Conservation (phyloP, 1,140 invertebrate genomes). For the Drosophila bifasciata region DNA sequence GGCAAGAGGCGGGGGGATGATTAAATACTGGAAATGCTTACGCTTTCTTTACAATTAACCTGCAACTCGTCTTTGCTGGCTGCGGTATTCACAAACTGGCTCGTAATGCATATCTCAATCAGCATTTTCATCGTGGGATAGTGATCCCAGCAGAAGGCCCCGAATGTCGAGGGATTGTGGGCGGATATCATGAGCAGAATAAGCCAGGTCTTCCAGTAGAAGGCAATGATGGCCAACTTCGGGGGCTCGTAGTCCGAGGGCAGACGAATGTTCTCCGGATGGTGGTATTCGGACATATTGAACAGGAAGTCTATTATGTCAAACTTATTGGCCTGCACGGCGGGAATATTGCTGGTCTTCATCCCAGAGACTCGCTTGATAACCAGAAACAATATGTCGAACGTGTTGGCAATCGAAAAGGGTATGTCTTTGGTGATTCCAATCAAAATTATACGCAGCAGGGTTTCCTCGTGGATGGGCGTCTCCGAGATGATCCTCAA, state of each 20-base stretch:
- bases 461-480: slow-evolving; percentile 92
- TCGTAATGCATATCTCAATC: slow-evolving; percentile 99
- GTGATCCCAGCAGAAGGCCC: slow-evolving; percentile 92
- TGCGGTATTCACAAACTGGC: slow-evolving; percentile 83
- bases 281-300: slow-evolving; percentile 94
- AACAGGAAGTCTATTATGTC: slow-evolving; percentile 96
- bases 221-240: slow-evolving; percentile 93
- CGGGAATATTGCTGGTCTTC: slow-evolving; percentile 87
- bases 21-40: no score
- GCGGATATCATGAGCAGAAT: slow-evolving; percentile 95
- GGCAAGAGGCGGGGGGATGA: neutral
- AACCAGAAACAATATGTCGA: slow-evolving; percentile 94
- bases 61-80: slow-evolving; percentile 79
- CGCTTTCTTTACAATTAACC: slow-evolving; percentile 35
- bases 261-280: slow-evolving; percentile 95
- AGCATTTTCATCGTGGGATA: slow-evolving; percentile 96
- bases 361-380: slow-evolving; percentile 92
- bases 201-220: slow-evolving; percentile 98
- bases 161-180: slow-evolving; percentile 95
- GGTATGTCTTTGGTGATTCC: slow-evolving; percentile 94
- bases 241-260: slow-evolving; percentile 94
- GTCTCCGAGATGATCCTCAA: slow-evolving; percentile 94
- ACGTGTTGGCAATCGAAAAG: slow-evolving; percentile 90
- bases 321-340: slow-evolving; percentile 90
- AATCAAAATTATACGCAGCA: slow-evolving; percentile 92